Conservation (phyloP, 2,113 vertebrate genomes). For the Herpailurus yagouaroundi region DNA sequence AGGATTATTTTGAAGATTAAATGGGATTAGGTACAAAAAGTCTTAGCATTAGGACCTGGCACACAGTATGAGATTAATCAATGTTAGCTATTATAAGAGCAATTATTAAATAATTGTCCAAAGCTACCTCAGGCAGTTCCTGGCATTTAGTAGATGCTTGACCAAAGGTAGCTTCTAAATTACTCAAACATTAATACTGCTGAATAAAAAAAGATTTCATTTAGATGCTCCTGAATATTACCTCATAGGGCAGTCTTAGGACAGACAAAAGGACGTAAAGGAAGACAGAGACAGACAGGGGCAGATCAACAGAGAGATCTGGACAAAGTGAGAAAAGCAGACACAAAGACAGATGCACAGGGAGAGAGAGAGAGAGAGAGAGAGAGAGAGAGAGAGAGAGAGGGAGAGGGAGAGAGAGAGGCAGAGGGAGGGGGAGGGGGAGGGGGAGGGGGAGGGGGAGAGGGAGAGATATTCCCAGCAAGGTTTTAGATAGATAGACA, state of each 20-base stretch:
- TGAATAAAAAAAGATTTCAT: not conserved
- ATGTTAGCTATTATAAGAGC: not conserved
- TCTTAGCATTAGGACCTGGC: not conserved
- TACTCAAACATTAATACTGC: not conserved
- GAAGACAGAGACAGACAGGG: not conserved
- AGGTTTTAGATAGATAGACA: not conserved
- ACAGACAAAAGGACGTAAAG: not conserved
- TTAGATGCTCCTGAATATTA: not conserved
- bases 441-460: too few relatives aligned
- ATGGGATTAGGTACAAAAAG: not conserved
- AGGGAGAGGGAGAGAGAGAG: not conserved
- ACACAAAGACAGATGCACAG: not conserved
- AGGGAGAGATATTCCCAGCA: not conserved
- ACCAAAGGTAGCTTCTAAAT: conserved; percentile 13
- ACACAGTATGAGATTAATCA: not conserved
- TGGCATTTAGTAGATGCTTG: not conserved
- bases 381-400: too few relatives aligned
- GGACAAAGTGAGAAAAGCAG: not conserved
- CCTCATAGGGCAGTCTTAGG: not conserved
- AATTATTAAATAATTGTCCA: not conserved
- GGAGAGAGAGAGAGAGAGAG: not conserved
- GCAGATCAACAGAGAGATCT: not conserved
- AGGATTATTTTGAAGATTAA: not conserved
- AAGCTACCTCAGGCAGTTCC: not conserved
- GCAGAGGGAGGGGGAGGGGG: not conserved